Evolutionary conservation across 2,888 invertebrate genomes (phyloP).

Genomic region (Phorcus lineatus): DNA sequence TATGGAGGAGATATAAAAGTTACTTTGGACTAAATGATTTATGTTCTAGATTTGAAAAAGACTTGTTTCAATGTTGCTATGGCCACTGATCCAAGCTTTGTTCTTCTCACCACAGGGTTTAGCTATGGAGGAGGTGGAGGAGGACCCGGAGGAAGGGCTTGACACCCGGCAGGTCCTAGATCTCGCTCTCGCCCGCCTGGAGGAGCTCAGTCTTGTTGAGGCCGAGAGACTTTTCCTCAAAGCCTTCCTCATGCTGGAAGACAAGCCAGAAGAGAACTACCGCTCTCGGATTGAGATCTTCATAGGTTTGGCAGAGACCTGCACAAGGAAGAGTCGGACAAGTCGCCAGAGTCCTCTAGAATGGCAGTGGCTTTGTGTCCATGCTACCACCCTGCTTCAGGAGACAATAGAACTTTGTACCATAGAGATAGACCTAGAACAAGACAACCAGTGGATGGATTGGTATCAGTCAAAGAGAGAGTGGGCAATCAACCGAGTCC

Average conservation of each 20-base stretch:
- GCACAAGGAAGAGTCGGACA: conserved; percentile 59
- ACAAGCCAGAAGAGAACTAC: conserved; percentile 58
- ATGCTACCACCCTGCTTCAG: conserved; percentile 65
- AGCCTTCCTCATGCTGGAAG: conserved; percentile 55
- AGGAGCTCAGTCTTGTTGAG: conserved; percentile 53
- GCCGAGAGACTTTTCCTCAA: conserved; percentile 63
- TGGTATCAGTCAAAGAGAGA: conserved; percentile 62
- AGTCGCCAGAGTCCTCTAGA: conserved; percentile 66
- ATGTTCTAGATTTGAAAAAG: too few relatives aligned
- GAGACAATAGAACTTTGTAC: conserved; percentile 65
- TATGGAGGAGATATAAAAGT: too few relatives aligned
- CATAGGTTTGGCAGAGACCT: conserved; percentile 64
- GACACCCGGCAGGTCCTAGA: conserved; percentile 39
- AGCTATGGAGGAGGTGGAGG: conserved; percentile 29
- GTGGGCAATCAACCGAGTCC: conserved; percentile 54
- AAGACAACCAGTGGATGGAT: conserved; percentile 53
- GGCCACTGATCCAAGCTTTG: neutral
- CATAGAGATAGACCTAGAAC: conserved; percentile 49
- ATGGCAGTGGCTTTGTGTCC: conserved; percentile 70
- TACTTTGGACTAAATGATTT: too few relatives aligned
- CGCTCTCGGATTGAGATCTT: conserved; percentile 57
- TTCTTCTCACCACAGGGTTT: conserved; percentile 27
- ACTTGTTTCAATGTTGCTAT: neutral
- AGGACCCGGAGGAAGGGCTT: conserved; percentile 37
- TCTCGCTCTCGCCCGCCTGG: conserved; percentile 36